These are phyloP conservation scores for Tetrao urogallus DNA, from an alignment of 2,113 vertebrate genomes.

Conservation along the genomic window DNA sequence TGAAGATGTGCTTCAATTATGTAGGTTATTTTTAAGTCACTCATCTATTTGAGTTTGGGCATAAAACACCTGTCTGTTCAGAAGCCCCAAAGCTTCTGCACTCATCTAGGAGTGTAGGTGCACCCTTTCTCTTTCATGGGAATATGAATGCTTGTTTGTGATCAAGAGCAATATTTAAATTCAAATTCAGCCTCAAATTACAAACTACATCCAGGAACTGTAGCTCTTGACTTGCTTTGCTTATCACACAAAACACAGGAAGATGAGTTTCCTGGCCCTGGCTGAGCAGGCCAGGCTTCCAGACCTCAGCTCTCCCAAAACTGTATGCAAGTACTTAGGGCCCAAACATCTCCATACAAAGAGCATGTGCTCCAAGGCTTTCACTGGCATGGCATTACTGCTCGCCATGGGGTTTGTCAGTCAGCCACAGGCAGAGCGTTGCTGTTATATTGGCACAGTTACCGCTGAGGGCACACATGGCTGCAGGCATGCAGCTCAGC, in stretches of 20 bases:
- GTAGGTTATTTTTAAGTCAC: constrained; percentile 5
- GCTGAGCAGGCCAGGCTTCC: neutral
- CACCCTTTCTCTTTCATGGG: neutral
- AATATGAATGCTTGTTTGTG: neutral
- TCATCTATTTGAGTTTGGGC: neutral
- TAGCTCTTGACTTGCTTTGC: neutral
- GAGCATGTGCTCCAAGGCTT: accelerated
- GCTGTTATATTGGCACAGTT: neutral
- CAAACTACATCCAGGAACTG: neutral
- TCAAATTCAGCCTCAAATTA: neutral
- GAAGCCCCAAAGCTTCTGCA: neutral
- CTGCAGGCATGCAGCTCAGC: neutral
- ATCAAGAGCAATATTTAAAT: neutral
- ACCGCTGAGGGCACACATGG: neutral
- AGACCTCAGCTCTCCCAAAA: neutral
- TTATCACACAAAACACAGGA: neutral
- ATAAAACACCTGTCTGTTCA: neutral
- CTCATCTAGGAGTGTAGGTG: neutral
- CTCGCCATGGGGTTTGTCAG: neutral
- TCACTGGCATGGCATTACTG: neutral
- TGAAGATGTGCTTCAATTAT: neutral
- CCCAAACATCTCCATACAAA: neutral
- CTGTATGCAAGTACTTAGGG: neutral
- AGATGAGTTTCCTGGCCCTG: neutral
- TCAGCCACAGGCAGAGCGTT: neutral